phyloP scores from a whole-genome alignment of 2,113 vertebrate genomes.

The Nestor notabilis region DNA sequence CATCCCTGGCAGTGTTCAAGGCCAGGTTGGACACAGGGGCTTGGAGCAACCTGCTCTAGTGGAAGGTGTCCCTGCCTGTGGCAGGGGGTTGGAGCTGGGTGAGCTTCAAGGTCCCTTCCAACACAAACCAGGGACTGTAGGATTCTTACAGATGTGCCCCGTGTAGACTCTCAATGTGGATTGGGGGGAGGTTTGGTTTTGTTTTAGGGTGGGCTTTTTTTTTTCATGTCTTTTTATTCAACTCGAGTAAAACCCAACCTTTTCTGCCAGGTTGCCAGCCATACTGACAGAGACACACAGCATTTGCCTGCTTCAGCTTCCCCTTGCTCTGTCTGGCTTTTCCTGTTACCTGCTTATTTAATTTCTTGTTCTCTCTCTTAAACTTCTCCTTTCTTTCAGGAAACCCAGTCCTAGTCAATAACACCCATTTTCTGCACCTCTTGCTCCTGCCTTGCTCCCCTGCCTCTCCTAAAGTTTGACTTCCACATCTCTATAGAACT shows the following conservation, averaged over 20 bases:
- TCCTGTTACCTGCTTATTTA: not conserved
- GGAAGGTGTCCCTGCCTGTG: rapidly evolving
- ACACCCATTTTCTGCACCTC: not conserved
- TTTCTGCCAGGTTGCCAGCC: not conserved
- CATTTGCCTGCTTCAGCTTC: not conserved
- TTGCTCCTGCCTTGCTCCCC: not conserved
- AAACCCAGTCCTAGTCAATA: not conserved
- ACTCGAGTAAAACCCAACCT: not conserved
- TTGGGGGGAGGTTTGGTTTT: not conserved
- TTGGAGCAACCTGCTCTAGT: not conserved
- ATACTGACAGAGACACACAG: not conserved
- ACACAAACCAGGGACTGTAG: not conserved
- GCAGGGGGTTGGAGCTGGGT: not conserved
- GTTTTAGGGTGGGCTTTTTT: too few species aligned
- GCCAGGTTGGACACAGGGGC: not conserved
- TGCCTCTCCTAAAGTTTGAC: not conserved
- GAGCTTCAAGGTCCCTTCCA: not conserved
- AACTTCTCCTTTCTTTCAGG: not conserved
- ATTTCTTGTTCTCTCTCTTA: not conserved
- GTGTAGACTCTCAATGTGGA: not conserved
- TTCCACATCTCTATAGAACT: rapidly evolving
- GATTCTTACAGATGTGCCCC: not conserved
- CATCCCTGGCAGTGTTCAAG: not conserved
- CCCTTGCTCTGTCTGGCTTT: not conserved
- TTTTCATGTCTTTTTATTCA: not conserved